A percentile compares a stretch with the other conserved stretches of the same genome.
phyloP scores from a whole-genome alignment of 1,140 invertebrate genomes.

The Tetramorium alpestre region DNA sequence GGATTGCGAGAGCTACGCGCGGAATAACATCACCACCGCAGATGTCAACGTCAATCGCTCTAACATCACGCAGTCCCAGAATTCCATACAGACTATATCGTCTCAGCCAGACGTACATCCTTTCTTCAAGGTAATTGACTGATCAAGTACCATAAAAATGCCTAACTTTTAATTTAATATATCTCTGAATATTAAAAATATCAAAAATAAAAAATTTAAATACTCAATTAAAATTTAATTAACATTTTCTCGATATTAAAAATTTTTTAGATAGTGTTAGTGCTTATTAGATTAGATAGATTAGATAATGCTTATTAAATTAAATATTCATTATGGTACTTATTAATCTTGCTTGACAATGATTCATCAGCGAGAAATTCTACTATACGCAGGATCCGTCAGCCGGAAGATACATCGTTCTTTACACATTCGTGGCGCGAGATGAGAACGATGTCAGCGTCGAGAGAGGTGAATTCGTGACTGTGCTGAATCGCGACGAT shows the following conservation, averaged over 20 bases:
- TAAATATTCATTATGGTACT: background rate
- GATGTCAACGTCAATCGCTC: conserved; percentile 85
- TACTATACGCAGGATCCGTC: conserved; percentile 89
- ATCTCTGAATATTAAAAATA: background rate
- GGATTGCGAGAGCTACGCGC: conserved; percentile 88
- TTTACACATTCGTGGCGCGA: conserved; percentile 96
- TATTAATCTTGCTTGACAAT: conserved; percentile 1
- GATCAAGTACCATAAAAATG: conserved; percentile 23
- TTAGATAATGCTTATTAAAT: background rate
- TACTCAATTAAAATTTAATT: background rate
- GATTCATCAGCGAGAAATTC: background rate
- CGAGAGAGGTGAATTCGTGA: conserved; percentile 97
- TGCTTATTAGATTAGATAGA: too few species aligned
- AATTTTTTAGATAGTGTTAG: background rate
- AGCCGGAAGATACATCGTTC: conserved; percentile 93
- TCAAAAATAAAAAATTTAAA: background rate
- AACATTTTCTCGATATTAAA: background rate
- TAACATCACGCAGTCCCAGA: conserved; percentile 86
- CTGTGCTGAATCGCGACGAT: conserved; percentile 96
- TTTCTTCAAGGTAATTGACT: conserved; percentile 90
- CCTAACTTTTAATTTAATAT: conserved; percentile 8
- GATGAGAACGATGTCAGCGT: conserved; percentile 98
- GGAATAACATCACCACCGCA: conserved; percentile 85
- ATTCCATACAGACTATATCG: conserved; percentile 87
- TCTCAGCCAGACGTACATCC: conserved; percentile 92